Base-by-base conservation (phyloP, 2,888 invertebrate species). In the Meta bourneti region DNA sequence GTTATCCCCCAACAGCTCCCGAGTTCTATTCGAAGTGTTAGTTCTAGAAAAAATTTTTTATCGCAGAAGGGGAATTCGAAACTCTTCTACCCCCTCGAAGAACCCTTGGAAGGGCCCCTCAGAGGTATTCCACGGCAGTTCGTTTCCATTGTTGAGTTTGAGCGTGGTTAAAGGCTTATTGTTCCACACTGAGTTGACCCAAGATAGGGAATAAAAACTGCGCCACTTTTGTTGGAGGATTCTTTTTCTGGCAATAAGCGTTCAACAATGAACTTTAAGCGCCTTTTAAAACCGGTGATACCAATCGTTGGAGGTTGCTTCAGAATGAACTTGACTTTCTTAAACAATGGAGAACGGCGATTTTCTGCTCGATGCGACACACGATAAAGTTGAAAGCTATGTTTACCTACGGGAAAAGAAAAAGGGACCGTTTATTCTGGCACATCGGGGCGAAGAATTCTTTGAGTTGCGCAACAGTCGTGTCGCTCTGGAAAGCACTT, bases 111-210 rank as follows among this genome's bases (percentile, higher is more conserved):
- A 52, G 77, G 85, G 85, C 85, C 85, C 85, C 85, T 49, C 69
- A 11, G 13, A n/a, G 69, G 69, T 61, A 85, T 83, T 70, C 52
- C 19, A n/a, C n/a, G 74, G 61, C n/a, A 77, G 85, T 61, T 61
- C 77, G 16, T 52, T 74, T 51, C 72, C 74, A 80, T 88, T 88
- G 54, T 34, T 80, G 16, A n/a, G 6, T 13, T 34, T 9, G 77
- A 52, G n/a, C 71, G 79, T 78, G 49, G 86, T 79, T 88, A 88
- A 88, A 88, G 88, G 88, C 80, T 88, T 88, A 88, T 88, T 88
- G 88, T 88, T 88, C 80, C 54, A 11, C 48, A 13, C n/a, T 48
- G 80, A 69, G 16, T 80, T 88, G 71, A 74, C 74, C 80, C 11
- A 13, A n/a, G 74, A 51, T 52, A 48, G 51, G 49, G 72, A 51